Conservation (phyloP, 2,888 invertebrate genomes). For the Xanthorhoe designata region DNA sequence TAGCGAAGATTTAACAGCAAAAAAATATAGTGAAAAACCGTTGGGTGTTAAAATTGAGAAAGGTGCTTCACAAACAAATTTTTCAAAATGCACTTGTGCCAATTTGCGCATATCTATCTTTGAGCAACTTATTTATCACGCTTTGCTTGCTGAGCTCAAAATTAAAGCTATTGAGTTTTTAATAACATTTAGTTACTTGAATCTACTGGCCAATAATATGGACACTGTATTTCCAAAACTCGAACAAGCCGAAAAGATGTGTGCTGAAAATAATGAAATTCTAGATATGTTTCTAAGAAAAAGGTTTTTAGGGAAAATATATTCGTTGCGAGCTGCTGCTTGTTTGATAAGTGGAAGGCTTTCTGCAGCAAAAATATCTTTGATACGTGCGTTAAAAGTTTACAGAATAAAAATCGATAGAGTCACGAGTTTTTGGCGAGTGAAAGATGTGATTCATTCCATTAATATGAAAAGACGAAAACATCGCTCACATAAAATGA, state of each 20-base stretch:
- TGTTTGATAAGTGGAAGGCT: conserved; percentile 59
- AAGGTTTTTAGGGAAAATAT: conserved; percentile 68
- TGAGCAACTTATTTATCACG: conserved; percentile 74
- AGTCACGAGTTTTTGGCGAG: conserved; percentile 57
- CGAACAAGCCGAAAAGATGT: conserved; percentile 65
- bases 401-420: conserved; percentile 67
- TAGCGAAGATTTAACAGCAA: conserved; percentile 53
- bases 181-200: conserved; percentile 64
- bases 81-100: conserved; percentile 70
- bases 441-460: conserved; percentile 52
- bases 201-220: conserved; percentile 61
- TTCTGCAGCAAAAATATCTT: conserved; percentile 60
- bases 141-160: conserved; percentile 72
- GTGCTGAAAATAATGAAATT: conserved; percentile 47
- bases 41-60: conserved; percentile 67
- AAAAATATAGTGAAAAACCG: conserved; percentile 47
- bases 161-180: conserved; percentile 68
- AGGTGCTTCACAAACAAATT: conserved; percentile 67
- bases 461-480: conserved; percentile 58
- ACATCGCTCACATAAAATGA: conserved; percentile 54
- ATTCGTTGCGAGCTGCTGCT: conserved; percentile 68
- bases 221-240: conserved; percentile 62
- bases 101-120: conserved; percentile 70
- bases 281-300: conserved; percentile 56
- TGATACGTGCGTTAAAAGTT: conserved; percentile 64